Evolutionary conservation across 2,797 vertebrate genomes (phyloP), one percentile per base, ranked within the genome.

Genomic region (Telmatherina bonti): DNA sequence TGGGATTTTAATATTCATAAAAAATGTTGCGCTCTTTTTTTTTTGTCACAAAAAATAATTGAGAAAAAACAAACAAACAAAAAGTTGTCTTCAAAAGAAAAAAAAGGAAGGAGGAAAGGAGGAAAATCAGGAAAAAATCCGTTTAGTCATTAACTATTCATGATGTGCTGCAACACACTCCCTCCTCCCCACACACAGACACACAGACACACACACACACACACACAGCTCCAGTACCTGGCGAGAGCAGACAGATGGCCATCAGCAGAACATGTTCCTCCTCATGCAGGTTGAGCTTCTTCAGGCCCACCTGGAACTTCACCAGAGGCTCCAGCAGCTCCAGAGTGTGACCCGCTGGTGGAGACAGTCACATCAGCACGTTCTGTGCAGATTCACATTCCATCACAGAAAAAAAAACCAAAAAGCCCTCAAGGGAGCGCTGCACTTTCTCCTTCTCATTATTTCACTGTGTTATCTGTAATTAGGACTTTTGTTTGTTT

Each of bases 201-300:
- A 3, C n/a, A n/a, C n/a, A n/a, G n/a, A n/a, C n/a, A n/a, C n/a
- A n/a, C n/a, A n/a, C n/a, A n/a, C n/a, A n/a, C n/a, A n/a, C n/a
- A n/a, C n/a, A n/a, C n/a, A n/a, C n/a, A 56, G 69, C n/a, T n/a
- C n/a, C 47, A 30, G 59, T 85, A 93, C 92, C 98, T 93, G 98
- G 97, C 78, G 97, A 99, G 67, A 99, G 93, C 81, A 99, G 92
- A 88, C 98, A 99, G 95, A 99, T 98, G 89, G 96, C 97, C 98
- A 99, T 99, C 62, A 99, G 96, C 78, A 99, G 93, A 72, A 99
- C 97, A 0, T 99, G 98, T 62, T 99, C 98, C 81, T 97, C 96
- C 80, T 99, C 97, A 0, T 97, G 96, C 45, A 99, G 93, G 86
- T 95, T 95, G 78, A 99, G 94, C 87, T 99, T 99, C 94, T 99